phyloP scores from a whole-genome alignment of 2,797 vertebrate genomes.

The Sebastes matsubarae region DNA sequence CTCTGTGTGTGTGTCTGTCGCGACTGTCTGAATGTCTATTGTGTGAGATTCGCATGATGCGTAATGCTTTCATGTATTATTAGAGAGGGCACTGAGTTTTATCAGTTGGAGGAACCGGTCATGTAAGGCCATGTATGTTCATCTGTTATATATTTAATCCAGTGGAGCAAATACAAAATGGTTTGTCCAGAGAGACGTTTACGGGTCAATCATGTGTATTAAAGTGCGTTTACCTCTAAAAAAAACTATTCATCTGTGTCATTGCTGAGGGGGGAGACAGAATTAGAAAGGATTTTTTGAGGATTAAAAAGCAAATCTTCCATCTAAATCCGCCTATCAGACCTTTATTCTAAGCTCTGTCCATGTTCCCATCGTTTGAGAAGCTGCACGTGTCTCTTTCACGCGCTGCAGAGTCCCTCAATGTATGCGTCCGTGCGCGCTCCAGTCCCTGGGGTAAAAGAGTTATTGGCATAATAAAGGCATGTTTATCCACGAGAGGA shows the following conservation, averaged over 20 bases:
- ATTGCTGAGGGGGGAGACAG: constrained; percentile 26
- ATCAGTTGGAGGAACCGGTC: constrained; percentile 84
- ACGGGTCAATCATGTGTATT: constrained; percentile 94
- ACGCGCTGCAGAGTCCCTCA: constrained; percentile 41
- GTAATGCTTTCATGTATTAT: constrained; percentile 82
- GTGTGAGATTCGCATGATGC: constrained; percentile 89
- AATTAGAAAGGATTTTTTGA: neutral
- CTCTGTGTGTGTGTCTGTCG: constrained; percentile 59
- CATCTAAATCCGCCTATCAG: neutral
- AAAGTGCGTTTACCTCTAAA: constrained; percentile 81
- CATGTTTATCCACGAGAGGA: constrained; percentile 74
- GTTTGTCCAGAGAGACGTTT: constrained; percentile 85
- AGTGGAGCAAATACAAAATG: constrained; percentile 75
- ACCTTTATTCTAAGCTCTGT: neutral
- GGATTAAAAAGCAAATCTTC: neutral
- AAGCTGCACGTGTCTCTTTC: constrained; percentile 28
- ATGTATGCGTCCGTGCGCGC: constrained; percentile 75
- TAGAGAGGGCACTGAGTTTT: constrained; percentile 90
- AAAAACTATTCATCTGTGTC: constrained; percentile 44
- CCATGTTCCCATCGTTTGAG: neutral
- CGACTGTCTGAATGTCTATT: constrained; percentile 80
- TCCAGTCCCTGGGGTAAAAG: constrained; percentile 65
- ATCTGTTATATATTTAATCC: constrained; percentile 83
- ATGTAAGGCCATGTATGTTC: constrained; percentile 34
- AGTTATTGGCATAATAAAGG: constrained; percentile 79